Conservation (phyloP, 2,797 vertebrate genomes). For the Acanthurus tractus region DNA sequence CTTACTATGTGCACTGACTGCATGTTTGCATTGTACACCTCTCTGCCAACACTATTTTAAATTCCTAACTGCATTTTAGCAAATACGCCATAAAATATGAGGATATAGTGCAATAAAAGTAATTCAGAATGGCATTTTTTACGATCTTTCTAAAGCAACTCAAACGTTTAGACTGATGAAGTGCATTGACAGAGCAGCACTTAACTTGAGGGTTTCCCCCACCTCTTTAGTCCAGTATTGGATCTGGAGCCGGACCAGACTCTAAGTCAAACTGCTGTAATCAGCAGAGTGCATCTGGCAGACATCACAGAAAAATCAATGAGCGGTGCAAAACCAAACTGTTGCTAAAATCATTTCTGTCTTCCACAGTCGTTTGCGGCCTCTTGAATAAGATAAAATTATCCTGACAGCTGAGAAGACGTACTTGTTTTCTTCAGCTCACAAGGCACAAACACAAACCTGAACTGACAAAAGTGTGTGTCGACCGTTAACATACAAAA, state of each 20-base stretch:
- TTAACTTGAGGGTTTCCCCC: constrained; percentile 43
- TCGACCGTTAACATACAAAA: background rate
- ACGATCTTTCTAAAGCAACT: constrained; percentile 32
- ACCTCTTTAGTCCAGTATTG: constrained; percentile 17
- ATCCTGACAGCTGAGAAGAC: background rate
- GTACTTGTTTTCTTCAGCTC: constrained; percentile 3
- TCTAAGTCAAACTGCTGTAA: constrained; percentile 37
- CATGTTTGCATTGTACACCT: background rate
- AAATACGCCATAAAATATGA: constrained; percentile 25
- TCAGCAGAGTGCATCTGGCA: constrained; percentile 56
- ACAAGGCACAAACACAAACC: background rate
- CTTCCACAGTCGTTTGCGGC: background rate
- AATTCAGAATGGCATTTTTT: constrained; percentile 33
- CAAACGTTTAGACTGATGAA: constrained; percentile 44
- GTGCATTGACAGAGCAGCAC: constrained; percentile 39
- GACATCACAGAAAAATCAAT: constrained; percentile 49
- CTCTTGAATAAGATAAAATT: constrained; percentile 3
- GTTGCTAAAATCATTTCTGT: constrained; percentile 23
- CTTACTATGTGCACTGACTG: background rate
- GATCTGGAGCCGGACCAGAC: constrained; percentile 55
- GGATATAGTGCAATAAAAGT: constrained; percentile 5
- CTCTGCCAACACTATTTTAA: background rate
- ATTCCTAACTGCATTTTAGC: constrained; percentile 22
- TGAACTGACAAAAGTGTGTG: no score
- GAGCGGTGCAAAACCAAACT: constrained; percentile 12